Percentiles rank a stretch among this genome's conserved stretches.
Conservation (phyloP, 2,888 invertebrate genomes). For the Caenorhabditis macrosperma region DNA sequence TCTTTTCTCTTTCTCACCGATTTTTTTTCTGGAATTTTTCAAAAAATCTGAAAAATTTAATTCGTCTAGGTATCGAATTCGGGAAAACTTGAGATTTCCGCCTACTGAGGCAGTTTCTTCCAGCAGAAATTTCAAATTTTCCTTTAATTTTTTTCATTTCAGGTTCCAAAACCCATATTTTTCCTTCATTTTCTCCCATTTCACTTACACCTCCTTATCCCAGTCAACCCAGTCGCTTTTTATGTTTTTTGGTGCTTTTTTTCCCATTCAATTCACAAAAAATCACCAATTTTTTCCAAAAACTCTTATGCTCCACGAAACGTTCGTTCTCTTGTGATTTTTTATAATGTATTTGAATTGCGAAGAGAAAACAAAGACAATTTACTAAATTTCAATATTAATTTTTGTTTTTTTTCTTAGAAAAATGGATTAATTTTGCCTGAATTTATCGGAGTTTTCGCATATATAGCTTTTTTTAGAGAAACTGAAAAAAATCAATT, state of each 20-base stretch:
- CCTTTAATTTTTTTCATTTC: neutral
- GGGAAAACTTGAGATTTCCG: conserved; percentile 12
- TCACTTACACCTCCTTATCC: conserved; percentile 8
- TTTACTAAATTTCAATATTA: neutral
- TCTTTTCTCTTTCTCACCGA: neutral
- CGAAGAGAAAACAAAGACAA: too few relatives aligned
- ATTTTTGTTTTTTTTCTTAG: neutral
- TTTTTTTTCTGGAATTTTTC: neutral
- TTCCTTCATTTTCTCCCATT: neutral
- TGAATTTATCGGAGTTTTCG: neutral
- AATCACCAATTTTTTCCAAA: neutral
- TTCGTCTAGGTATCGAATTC: conserved; percentile 21
- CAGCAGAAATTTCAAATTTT: neutral
- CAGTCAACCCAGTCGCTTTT: neutral
- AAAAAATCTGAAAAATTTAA: too few relatives aligned
- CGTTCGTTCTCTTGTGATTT: neutral
- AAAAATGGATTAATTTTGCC: neutral
- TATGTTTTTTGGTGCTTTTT: too few relatives aligned
- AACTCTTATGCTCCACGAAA: too few relatives aligned
- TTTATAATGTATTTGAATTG: too few relatives aligned
- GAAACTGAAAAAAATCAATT: too few relatives aligned
- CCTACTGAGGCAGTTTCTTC: neutral
- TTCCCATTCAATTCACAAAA: neutral
- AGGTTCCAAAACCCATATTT: neutral
- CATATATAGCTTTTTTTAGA: neutral